Evolutionary conservation across 2,113 vertebrate genomes (phyloP).

Genomic region (Pantherophis guttatus): DNA sequence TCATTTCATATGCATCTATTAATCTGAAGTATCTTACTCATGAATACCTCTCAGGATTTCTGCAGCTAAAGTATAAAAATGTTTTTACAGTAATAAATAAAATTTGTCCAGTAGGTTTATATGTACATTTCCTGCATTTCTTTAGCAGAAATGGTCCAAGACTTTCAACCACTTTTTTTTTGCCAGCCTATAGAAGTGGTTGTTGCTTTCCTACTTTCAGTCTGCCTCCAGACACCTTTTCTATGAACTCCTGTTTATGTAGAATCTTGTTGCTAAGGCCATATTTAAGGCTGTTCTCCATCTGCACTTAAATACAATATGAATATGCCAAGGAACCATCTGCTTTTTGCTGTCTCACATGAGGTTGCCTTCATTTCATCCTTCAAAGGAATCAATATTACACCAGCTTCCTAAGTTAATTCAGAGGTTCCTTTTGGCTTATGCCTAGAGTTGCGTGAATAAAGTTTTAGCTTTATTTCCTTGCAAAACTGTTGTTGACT

Average conservation of each 20-base stretch:
- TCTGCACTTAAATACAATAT: background rate
- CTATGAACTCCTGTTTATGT: background rate
- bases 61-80: conserved; percentile 13
- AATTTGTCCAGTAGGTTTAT: background rate
- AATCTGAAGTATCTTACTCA: conserved; percentile 47
- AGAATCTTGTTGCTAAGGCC: background rate
- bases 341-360: background rate
- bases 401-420: background rate
- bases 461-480: background rate
- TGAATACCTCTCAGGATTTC: conserved; percentile 27
- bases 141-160: background rate
- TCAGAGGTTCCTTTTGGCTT: background rate
- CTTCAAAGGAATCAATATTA: background rate
- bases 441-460: background rate
- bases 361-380: background rate
- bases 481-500: background rate
- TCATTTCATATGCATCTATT: conserved; percentile 27
- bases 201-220: background rate
- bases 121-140: background rate
- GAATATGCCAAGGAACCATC: background rate
- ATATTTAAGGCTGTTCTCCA: background rate
- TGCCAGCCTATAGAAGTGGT: background rate
- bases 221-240: background rate
- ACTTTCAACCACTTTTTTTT: background rate
- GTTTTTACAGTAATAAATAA: background rate